Conservation (phyloP, 2,797 vertebrate genomes). For the Lacerta agilis region DNA sequence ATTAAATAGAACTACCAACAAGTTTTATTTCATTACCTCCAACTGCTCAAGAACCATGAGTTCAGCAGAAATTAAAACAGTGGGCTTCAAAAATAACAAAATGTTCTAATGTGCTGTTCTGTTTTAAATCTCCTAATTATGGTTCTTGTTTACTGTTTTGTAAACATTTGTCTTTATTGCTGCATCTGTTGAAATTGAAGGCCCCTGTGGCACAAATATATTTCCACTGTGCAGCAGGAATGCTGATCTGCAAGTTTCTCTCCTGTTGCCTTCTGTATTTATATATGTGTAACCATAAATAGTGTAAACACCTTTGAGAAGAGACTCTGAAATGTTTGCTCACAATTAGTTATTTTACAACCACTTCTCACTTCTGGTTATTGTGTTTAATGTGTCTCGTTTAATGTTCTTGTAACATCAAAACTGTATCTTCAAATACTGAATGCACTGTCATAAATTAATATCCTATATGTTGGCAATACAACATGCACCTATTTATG, state of each 20-base stretch:
- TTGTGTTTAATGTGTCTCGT: too few relatives aligned
- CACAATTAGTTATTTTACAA: neutral
- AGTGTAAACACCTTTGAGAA: neutral
- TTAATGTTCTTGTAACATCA: neutral
- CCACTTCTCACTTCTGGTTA: too few relatives aligned
- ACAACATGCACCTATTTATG: too few relatives aligned
- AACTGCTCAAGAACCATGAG: neutral
- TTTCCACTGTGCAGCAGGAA: neutral
- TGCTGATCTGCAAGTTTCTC: neutral
- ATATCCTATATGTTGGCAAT: neutral
- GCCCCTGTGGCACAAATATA: neutral
- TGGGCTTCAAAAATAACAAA: neutral
- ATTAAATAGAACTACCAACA: neutral
- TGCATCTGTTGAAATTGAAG: neutral
- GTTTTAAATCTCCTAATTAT: neutral
- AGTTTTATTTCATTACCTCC: neutral
- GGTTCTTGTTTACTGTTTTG: neutral
- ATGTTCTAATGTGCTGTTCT: neutral
- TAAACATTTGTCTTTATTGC: constrained; percentile 3
- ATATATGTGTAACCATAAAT: neutral
- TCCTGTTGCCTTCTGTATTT: neutral
- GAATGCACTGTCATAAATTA: neutral
- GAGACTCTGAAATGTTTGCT: neutral
- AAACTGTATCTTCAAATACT: neutral
- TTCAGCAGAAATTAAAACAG: neutral